phyloP scores from a whole-genome alignment of 1,140 invertebrate species.

The Vanessa tameamea region DNA sequence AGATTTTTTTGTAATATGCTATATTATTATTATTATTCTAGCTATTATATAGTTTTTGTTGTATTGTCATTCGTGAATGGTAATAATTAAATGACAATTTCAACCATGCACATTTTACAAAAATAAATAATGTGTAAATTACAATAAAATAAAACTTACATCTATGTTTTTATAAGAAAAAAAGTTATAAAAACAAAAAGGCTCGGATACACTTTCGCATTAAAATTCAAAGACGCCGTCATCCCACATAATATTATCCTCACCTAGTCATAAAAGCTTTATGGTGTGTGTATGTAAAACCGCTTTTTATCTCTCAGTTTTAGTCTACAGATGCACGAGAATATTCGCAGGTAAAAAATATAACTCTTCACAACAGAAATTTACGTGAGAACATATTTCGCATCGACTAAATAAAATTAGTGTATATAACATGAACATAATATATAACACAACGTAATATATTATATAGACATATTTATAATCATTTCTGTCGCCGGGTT shows the following conservation, averaged over 20 bases:
- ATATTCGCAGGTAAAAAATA: conserved; percentile 21
- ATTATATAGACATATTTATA: no score
- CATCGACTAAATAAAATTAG: no score
- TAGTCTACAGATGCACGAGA: conserved; percentile 18
- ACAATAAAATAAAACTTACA: neutral
- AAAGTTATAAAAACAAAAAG: conserved; percentile 28
- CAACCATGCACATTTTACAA: neutral
- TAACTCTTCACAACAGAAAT: no score
- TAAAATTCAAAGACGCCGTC: conserved; percentile 29
- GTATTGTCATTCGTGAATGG: no score
- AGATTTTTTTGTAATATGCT: no score
- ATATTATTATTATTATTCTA: no score
- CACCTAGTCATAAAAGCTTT: conserved; percentile 33
- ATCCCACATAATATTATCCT: conserved; percentile 26
- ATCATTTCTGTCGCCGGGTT: no score
- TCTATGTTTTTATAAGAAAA: conserved; percentile 12
- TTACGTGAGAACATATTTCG: no score
- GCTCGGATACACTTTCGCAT: conserved; percentile 17
- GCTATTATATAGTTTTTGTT: no score
- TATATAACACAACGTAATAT: no score
- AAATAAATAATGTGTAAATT: neutral
- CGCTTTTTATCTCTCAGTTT: conserved; percentile 23
- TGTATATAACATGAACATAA: no score
- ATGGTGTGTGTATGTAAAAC: conserved; percentile 33
- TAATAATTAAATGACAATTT: no score